phyloP scores from a whole-genome alignment of 2,888 invertebrate species.

The Petrolisthes manimaculis region DNA sequence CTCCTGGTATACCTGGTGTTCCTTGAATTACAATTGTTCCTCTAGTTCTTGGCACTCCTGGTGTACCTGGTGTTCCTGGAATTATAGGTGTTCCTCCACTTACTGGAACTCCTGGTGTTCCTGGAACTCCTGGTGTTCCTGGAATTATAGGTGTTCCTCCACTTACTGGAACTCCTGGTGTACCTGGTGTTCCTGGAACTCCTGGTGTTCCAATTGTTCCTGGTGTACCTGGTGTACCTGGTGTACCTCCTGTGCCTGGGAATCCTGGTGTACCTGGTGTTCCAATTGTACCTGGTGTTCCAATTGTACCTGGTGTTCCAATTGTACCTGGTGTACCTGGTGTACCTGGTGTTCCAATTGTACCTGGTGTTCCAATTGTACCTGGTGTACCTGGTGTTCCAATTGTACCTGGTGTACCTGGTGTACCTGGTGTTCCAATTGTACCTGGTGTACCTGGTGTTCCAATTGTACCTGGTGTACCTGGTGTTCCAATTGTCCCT shows the following conservation, averaged over 20 bases:
- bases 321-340: background rate
- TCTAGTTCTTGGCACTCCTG: background rate
- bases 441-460: no score
- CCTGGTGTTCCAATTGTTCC: slow-evolving; percentile 3
- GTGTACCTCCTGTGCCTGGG: background rate
- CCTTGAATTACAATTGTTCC: background rate
- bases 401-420: no score
- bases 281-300: background rate
- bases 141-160: slow-evolving; percentile 1
- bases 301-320: slow-evolving; percentile 11
- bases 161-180: background rate
- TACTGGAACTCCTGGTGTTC: no score
- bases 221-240: slow-evolving; percentile 6
- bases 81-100: background rate
- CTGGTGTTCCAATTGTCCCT: no score
- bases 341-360: background rate
- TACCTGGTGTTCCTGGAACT: background rate
- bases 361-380: background rate
- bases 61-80: background rate
- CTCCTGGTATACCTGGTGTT: background rate
- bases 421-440: no score
- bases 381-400: slow-evolving; percentile 7
- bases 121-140: background rate
- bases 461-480: no score
- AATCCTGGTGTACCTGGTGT: background rate